Conservation (phyloP, 2,888 invertebrate species). For the Noctua janthe region DNA sequence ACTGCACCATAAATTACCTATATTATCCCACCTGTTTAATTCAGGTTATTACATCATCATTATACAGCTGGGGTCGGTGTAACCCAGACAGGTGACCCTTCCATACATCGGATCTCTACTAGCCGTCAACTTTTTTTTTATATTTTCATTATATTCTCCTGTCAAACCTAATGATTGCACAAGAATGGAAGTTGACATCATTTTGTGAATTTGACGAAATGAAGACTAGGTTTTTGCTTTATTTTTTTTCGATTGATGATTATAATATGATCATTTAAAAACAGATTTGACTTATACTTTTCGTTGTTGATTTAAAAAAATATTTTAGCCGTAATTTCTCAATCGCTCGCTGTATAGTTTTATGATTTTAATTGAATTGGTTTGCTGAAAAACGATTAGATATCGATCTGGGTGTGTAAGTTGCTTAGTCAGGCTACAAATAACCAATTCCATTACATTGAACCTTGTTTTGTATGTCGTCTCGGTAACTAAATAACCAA, state of each 20-base stretch:
- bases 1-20: too few relatives aligned
- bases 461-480: background rate
- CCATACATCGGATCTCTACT: background rate
- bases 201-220: background rate
- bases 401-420: slow-evolving; percentile 3
- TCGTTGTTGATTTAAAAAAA: background rate
- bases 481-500: background rate
- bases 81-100: background rate
- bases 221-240: background rate
- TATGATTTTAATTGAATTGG: background rate
- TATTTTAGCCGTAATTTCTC: background rate
- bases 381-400: slow-evolving; percentile 6
- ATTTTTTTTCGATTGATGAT: background rate
- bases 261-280: background rate
- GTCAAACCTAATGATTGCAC: background rate
- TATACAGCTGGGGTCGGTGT: too few relatives aligned
- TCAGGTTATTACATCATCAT: too few relatives aligned
- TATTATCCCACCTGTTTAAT: too few relatives aligned
- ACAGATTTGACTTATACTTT: background rate
- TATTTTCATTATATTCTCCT: background rate
- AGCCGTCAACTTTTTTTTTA: background rate
- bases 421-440: slow-evolving; percentile 4
- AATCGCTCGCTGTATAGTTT: slow-evolving; percentile 3
- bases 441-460: slow-evolving; percentile 1
- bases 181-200: background rate